Percentiles rank a stretch among this genome's conserved stretches.
Evolutionary conservation across 1,140 invertebrate genomes (phyloP).

Genomic region (Drosophila nannoptera): DNA sequence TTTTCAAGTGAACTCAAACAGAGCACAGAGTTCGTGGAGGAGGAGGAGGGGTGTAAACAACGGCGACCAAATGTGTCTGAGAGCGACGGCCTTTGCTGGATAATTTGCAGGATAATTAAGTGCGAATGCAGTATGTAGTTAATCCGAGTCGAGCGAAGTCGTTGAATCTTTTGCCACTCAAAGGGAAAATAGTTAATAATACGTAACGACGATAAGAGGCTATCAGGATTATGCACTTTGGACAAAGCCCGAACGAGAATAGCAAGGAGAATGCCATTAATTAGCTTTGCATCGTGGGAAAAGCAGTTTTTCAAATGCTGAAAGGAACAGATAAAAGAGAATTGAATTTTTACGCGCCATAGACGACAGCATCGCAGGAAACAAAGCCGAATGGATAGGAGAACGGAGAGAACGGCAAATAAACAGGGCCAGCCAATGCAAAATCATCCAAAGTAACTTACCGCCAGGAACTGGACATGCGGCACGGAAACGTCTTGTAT

Average conservation of each 20-base stretch:
- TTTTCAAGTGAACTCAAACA: neutral
- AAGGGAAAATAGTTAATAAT: no score
- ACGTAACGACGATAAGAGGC: no score
- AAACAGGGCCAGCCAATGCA: conserved; percentile 17
- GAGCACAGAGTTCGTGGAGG: neutral
- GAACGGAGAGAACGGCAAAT: conserved; percentile 35
- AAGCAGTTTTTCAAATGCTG: neutral
- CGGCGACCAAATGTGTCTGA: no score
- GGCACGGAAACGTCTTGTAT: conserved; percentile 71
- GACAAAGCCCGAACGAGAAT: neutral
- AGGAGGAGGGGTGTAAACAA: no score
- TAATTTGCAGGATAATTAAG: no score
- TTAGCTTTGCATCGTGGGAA: conserved; percentile 21
- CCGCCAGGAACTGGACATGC: conserved; percentile 69
- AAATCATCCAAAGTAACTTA: conserved; percentile 54
- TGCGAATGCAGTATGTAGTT: no score
- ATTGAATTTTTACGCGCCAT: conserved; percentile 29
- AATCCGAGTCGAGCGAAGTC: no score
- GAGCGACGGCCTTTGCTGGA: no score
- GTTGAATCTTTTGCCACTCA: no score
- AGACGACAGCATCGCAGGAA: conserved; percentile 4
- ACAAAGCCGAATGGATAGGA: conserved; percentile 14
- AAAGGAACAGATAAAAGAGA: conserved; percentile 34
- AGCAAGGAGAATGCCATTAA: neutral
- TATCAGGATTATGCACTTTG: no score